Percentiles rank a stretch among this genome's conserved stretches.
Conservation (phyloP, 2,113 vertebrate genomes). For the Ictalurus furcatus region DNA sequence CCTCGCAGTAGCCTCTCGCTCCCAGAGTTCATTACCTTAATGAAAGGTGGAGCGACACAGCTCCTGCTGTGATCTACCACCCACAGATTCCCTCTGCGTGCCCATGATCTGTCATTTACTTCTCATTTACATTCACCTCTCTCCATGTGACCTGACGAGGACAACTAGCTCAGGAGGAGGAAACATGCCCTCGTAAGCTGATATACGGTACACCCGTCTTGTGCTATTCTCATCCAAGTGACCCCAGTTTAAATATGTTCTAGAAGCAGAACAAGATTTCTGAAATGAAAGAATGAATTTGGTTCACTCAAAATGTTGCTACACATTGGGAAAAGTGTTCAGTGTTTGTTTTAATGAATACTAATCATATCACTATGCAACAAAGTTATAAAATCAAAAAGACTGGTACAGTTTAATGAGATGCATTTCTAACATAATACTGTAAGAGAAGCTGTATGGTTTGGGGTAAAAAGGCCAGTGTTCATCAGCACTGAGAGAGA, state of each 20-base stretch:
- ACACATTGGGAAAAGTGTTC: neutral
- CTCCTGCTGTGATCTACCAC: constrained; percentile 41
- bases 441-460: too few relatives aligned
- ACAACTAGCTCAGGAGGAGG: neutral
- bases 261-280: neutral
- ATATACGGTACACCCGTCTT: neutral
- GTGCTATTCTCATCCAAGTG: neutral
- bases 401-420: neutral
- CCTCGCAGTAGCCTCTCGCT: constrained; percentile 35
- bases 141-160: constrained; percentile 23
- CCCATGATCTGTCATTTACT: constrained; percentile 40
- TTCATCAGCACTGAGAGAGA: constrained; percentile 9
- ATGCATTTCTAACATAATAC: neutral
- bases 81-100: constrained; percentile 19
- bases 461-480: neutral
- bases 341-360: neutral
- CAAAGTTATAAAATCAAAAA: neutral
- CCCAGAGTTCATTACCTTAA: constrained; percentile 59
- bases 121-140: constrained; percentile 48
- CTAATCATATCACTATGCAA: neutral
- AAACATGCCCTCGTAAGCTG: neutral
- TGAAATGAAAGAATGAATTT: neutral
- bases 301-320: neutral
- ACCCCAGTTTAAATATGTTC: neutral
- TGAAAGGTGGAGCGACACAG: constrained; percentile 52